Evolutionary conservation across 2,113 vertebrate species (phyloP).

Genomic region (Clarias gariepinus): DNA sequence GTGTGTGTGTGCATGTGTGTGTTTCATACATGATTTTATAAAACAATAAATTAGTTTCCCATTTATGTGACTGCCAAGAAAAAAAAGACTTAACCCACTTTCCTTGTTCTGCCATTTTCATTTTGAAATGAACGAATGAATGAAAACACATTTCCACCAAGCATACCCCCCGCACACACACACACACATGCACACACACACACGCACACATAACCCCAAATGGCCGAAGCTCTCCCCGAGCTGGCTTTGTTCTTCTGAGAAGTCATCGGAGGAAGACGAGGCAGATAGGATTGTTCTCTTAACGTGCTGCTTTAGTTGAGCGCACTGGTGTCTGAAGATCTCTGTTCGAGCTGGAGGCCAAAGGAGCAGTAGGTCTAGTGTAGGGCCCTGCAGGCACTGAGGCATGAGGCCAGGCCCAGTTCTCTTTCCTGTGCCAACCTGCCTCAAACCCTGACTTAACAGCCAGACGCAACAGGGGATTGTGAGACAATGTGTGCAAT

Average conservation of each 20-base stretch:
- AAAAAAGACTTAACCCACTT: neutral
- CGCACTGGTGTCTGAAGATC: conserved; percentile 57
- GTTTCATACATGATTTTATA: neutral
- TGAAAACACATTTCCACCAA: neutral
- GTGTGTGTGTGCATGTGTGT: neutral
- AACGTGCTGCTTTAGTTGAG: conserved; percentile 56
- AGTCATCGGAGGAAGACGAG: conserved; percentile 46
- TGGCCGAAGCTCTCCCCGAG: conserved; percentile 19
- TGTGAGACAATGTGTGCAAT: conserved; percentile 48
- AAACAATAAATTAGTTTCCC: neutral
- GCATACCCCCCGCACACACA: conserved; percentile 9
- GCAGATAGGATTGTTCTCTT: conserved; percentile 59
- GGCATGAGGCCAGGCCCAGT: conserved; percentile 57
- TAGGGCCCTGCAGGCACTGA: conserved; percentile 51
- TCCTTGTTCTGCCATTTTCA: neutral
- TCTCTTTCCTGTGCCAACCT: conserved; percentile 53
- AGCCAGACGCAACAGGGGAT: conserved; percentile 54
- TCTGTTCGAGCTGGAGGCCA: conserved; percentile 56
- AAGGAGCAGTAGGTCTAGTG: conserved; percentile 44
- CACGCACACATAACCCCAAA: conserved; percentile 26
- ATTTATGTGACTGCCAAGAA: neutral
- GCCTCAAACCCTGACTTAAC: conserved; percentile 58
- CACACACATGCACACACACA: conserved; percentile 55
- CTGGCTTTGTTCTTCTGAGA: conserved; percentile 42
- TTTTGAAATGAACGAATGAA: neutral